phyloP scores from a whole-genome alignment of 1,140 invertebrate species.

The Propsilocerus akamusi region DNA sequence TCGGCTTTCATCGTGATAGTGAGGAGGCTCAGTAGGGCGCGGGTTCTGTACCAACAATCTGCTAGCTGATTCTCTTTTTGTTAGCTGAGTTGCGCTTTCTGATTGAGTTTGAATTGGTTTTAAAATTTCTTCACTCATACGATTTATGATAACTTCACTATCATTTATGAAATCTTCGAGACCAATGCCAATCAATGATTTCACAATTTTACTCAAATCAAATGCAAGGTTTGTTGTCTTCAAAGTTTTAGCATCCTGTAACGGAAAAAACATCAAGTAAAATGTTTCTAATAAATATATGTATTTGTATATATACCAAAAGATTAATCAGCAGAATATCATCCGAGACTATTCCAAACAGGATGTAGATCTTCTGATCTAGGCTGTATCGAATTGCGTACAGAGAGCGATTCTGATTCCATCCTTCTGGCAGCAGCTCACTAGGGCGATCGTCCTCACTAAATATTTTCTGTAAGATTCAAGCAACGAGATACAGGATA shows the following conservation, averaged over 20 bases:
- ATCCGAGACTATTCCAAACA: slow-evolving; percentile 42
- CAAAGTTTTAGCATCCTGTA: slow-evolving; percentile 23
- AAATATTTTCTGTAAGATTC: slow-evolving; percentile 32
- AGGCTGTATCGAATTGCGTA: slow-evolving; percentile 47
- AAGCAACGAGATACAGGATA: no score
- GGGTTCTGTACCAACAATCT: not conserved
- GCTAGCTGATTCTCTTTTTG: not conserved
- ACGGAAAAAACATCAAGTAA: slow-evolving; percentile 7
- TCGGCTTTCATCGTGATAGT: not conserved
- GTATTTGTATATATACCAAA: slow-evolving; percentile 28
- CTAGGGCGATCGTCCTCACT: slow-evolving; percentile 35
- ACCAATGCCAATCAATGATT: slow-evolving; percentile 18
- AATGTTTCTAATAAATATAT: slow-evolving; percentile 5
- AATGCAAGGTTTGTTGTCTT: slow-evolving; percentile 25
- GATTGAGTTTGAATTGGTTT: slow-evolving; percentile 12
- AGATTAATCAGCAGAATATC: slow-evolving; percentile 41
- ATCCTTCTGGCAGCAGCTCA: slow-evolving; percentile 46
- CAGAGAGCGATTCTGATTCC: slow-evolving; percentile 37
- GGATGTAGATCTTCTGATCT: slow-evolving; percentile 40
- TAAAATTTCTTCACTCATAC: slow-evolving; percentile 27
- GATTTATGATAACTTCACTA: slow-evolving; percentile 22
- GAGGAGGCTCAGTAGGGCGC: not conserved
- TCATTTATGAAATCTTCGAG: slow-evolving; percentile 25
- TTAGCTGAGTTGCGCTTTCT: slow-evolving; percentile 15
- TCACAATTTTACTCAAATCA: slow-evolving; percentile 22